Conservation (phyloP, 2,888 invertebrate genomes). For the Rutpela maculata region DNA sequence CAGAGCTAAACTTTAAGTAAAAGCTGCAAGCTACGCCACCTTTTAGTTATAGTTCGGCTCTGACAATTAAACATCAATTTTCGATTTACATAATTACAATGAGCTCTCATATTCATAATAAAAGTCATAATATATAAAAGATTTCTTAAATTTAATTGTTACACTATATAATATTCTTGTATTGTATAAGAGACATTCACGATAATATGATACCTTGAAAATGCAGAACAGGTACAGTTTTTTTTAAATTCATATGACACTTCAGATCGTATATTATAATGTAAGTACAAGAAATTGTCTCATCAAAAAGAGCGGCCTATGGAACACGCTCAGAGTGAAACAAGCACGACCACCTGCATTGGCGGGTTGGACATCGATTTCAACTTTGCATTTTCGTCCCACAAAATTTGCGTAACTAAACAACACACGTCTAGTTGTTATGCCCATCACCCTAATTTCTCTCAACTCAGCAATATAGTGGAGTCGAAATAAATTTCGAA, state of each 20-base stretch:
- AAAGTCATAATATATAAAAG: constrained; percentile 35
- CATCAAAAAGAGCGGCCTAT: constrained; percentile 23
- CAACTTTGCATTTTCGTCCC: not conserved
- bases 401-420: not conserved
- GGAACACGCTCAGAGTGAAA: not conserved
- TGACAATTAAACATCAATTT: constrained; percentile 20
- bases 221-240: constrained; percentile 38
- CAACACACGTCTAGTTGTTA: not conserved
- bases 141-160: constrained; percentile 29
- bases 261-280: constrained; percentile 27
- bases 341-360: too few species aligned
- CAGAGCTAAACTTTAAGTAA: constrained; percentile 16
- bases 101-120: constrained; percentile 15
- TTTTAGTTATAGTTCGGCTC: constrained; percentile 5
- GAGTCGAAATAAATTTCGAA: too few species aligned
- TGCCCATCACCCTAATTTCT: not conserved
- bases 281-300: constrained; percentile 34
- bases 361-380: too few species aligned
- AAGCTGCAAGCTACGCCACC: not conserved
- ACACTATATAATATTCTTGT: constrained; percentile 4
- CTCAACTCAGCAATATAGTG: not conserved
- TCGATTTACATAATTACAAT: constrained; percentile 32
- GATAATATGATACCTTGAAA: constrained; percentile 28
- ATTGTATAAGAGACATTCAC: constrained; percentile 21
- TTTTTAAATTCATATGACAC: constrained; percentile 33